Conservation (phyloP, 2,113 vertebrate genomes). For the Etia nguti region DNA sequence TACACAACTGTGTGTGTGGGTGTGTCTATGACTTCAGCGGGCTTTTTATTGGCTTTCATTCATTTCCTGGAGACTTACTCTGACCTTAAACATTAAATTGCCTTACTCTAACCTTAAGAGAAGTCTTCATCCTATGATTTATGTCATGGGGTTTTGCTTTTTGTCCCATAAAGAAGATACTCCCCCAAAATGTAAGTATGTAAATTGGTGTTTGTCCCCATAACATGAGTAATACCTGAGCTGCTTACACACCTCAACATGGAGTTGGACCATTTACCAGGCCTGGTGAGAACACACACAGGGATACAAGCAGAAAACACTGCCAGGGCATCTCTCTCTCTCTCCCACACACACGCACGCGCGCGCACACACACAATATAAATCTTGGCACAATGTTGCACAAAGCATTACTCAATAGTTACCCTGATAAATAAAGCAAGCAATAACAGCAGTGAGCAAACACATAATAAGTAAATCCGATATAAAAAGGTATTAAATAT, state of each 20-base stretch:
- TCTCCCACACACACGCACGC: neutral
- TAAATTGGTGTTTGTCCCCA: neutral
- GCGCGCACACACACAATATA: fast-evolving
- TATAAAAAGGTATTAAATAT: neutral
- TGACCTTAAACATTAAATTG: neutral
- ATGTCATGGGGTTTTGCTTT: neutral
- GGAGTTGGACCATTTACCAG: neutral
- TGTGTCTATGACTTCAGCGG: neutral
- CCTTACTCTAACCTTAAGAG: neutral
- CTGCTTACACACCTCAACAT: neutral
- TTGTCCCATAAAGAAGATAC: neutral
- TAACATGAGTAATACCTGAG: neutral
- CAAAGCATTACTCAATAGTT: neutral
- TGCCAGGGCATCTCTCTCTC: neutral
- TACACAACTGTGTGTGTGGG: neutral
- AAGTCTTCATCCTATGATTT: neutral
- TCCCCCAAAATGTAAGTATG: neutral
- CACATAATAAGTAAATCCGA: neutral
- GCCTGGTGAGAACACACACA: neutral
- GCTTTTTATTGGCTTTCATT: neutral
- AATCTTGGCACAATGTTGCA: neutral
- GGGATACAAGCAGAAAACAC: neutral
- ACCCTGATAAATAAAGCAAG: neutral
- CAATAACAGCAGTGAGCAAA: neutral
- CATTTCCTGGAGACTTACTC: neutral